A percentile compares a stretch with the other conserved stretches of the same genome.
Evolutionary conservation across 35 echinoderm and acorn worm species (phyloP).

Genomic region (Heliocidaris erythrogramma): DNA sequence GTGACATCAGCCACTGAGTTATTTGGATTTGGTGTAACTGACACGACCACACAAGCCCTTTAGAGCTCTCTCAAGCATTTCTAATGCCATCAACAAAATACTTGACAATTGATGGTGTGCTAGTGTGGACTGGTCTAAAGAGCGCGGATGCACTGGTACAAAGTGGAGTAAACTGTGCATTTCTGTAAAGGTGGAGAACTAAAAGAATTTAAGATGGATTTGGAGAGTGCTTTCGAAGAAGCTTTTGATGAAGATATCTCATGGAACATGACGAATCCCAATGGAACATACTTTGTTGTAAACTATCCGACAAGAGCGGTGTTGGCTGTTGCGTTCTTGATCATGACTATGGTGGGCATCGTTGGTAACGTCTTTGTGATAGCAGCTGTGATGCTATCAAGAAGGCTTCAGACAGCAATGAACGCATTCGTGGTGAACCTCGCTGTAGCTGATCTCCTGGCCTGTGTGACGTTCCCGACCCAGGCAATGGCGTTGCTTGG

Average conservation of each 20-base stretch:
- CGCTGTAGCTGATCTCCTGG: constrained; percentile 40
- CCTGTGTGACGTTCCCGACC: background rate
- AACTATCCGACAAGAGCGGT: background rate
- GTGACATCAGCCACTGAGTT: background rate
- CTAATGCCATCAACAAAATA: background rate
- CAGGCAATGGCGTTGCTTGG: background rate
- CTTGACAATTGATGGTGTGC: background rate
- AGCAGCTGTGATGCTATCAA: background rate
- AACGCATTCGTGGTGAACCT: constrained; percentile 42
- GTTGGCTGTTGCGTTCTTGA: background rate
- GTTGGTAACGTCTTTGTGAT: constrained; percentile 50
- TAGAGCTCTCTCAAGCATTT: background rate
- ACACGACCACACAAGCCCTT: background rate
- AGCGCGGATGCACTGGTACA: background rate
- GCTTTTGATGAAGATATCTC: background rate
- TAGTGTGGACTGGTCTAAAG: background rate
- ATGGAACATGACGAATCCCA: background rate
- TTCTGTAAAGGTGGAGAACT: background rate
- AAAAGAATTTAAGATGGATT: background rate
- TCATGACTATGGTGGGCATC: constrained; percentile 31
- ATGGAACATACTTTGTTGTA: background rate
- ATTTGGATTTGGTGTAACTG: background rate
- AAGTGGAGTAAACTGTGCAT: background rate
- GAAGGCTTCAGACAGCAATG: constrained; percentile 20
- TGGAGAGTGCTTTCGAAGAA: background rate